Percentiles rank a stretch among this genome's conserved stretches.
Evolutionary conservation across 1,140 invertebrate genomes (phyloP).

Genomic region (Camponotus vicinus): DNA sequence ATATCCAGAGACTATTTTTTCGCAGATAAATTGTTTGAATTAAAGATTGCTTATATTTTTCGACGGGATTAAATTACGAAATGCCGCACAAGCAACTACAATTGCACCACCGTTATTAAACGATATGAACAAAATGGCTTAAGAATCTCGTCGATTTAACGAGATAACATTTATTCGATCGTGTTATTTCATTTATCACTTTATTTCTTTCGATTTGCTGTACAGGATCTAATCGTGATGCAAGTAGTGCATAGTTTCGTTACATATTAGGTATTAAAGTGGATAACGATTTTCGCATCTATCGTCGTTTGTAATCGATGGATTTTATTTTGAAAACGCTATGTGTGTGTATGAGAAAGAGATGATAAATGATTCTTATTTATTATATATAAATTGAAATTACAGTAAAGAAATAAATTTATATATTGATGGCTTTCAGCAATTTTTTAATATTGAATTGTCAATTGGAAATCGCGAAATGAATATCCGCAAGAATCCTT

Average conservation of each 20-base stretch:
- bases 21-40: neutral
- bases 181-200: constrained; percentile 17
- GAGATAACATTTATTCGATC: constrained; percentile 46
- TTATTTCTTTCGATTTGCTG: neutral
- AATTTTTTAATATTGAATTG: neutral
- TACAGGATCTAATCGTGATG: neutral
- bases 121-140: constrained; percentile 20
- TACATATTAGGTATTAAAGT: neutral
- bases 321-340: neutral
- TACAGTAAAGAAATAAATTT: neutral
- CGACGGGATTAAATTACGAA: constrained; percentile 29
- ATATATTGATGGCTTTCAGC: neutral
- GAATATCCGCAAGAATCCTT: constrained; percentile 34
- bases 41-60: constrained; percentile 33
- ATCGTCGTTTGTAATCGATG: neutral
- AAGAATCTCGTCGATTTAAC: constrained; percentile 37
- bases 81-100: constrained; percentile 1
- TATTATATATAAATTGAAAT: neutral
- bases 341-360: neutral
- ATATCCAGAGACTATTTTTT: neutral
- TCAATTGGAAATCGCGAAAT: neutral
- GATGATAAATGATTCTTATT: too few relatives aligned
- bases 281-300: neutral
- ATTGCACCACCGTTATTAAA: constrained; percentile 1
- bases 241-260: neutral